Evolutionary conservation across 2,888 invertebrate species (phyloP), one percentile per base, ranked within the genome.

Genomic region (Clostera curtula): DNA sequence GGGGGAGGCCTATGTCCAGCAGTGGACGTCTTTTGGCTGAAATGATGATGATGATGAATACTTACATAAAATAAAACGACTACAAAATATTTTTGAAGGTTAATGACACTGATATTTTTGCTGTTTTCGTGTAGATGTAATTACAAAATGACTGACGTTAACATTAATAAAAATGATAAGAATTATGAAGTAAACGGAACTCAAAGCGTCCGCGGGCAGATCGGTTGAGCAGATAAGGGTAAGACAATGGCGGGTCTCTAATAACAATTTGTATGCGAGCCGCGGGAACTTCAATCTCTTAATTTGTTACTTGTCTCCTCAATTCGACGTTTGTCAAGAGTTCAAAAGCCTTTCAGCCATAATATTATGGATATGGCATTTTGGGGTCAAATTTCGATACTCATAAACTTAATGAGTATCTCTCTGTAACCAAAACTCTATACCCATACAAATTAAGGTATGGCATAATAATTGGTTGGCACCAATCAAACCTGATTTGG

Each of bases 251-350:
- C 24, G 48, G 43, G 49, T 75, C 66, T 53, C 68, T 60, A 69
- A 69, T 56, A 74, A 68, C 72, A 76, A 77, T 76, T 77, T 74
- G 74, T 75, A 68, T 66, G 66, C 58, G 59, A 66, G 63, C 57
- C 69, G 64, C 68, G 77, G 72, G 75, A 76, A 74, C 23, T 58
- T 41, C 50, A 51, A 65, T 65, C 57, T 64, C 58, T 64, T 69
- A 68, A 74, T 69, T 63, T 64, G 66, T 64, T 64, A 48, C 60
- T 56, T 70, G 71, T 70, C 56, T 65, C 51, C 58, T 48, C 40
- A 42, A 54, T 64, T 64, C 55, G 64, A 67, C 59, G 45, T 59
- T 50, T 56, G 31, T 22, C 21, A 11, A 20, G 34, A 50, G 27
- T 17, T 25, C 21, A 12, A 19, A 29, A 12, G 2, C 24, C 4